Conservation (phyloP, 2,797 vertebrate genomes). For the Ceryle rudis region DNA sequence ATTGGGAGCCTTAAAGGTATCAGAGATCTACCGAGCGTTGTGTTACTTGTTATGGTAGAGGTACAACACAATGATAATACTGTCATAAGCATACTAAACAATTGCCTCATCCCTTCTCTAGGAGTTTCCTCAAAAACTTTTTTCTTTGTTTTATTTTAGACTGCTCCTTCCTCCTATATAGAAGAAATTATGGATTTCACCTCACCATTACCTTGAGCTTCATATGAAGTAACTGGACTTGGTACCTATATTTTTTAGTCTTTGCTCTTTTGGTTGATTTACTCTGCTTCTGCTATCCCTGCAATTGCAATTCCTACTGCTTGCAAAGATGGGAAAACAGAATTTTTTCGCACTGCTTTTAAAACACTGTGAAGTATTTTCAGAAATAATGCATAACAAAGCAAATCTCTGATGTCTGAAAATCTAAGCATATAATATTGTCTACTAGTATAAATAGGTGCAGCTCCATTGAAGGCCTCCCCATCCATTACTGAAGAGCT, state of each 20-base stretch:
- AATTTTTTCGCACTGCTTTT: not conserved
- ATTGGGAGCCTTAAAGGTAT: not conserved
- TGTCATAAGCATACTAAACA: not conserved
- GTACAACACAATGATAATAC: not conserved
- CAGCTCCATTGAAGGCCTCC: not conserved
- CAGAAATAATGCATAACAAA: slow-evolving; percentile 4
- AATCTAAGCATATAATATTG: not conserved
- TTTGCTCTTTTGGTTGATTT: not conserved
- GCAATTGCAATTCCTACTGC: not conserved
- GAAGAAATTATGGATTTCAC: not conserved
- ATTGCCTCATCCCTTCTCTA: not conserved
- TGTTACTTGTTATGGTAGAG: not conserved
- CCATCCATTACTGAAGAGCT: not conserved
- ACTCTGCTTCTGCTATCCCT: not conserved
- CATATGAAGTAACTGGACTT: not conserved
- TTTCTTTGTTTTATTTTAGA: not conserved
- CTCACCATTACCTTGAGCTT: not conserved
- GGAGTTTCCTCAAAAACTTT: not conserved
- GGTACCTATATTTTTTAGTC: not conserved
- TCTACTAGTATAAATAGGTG: not conserved
- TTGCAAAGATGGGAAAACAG: not conserved
- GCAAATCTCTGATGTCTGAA: not conserved
- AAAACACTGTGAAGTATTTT: not conserved
- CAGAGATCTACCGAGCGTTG: not conserved
- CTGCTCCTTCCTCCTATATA: not conserved